Conservation (phyloP, 2,797 vertebrate genomes). For the Pangasius djambal region DNA sequence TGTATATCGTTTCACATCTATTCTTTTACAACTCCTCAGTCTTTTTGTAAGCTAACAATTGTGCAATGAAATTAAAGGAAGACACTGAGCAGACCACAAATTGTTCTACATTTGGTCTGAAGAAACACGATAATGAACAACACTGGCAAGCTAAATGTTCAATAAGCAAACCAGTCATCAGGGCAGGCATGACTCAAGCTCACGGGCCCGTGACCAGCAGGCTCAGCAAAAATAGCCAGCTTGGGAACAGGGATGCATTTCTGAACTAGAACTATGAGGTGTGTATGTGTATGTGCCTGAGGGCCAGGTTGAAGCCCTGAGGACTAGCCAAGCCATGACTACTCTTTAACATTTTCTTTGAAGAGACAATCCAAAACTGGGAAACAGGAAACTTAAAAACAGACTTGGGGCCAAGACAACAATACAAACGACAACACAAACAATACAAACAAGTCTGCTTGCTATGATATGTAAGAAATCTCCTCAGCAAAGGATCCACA, state of each 20-base stretch:
- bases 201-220: conserved; percentile 73
- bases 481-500: neutral
- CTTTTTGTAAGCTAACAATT: conserved; percentile 1
- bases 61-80: conserved; percentile 75
- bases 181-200: conserved; percentile 78
- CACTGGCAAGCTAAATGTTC: conserved; percentile 77
- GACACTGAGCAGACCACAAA: conserved; percentile 72
- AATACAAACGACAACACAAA: neutral
- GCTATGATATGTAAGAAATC: neutral
- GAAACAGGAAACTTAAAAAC: neutral
- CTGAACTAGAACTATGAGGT: conserved; percentile 63
- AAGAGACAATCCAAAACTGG: neutral
- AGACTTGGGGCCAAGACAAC: neutral
- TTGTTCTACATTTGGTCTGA: conserved; percentile 77
- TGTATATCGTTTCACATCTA: neutral
- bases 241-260: conserved; percentile 76
- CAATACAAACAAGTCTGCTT: neutral
- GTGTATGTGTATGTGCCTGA: conserved; percentile 58
- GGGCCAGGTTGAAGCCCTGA: conserved; percentile 63
- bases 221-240: conserved; percentile 77
- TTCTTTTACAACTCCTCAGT: conserved; percentile 46
- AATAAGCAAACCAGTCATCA: conserved; percentile 80
- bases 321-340: conserved; percentile 34
- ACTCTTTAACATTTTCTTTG: conserved; percentile 15
- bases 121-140: conserved; percentile 80